Conservation (phyloP, 1,140 invertebrate species). For the Bombus difficillimus region DNA sequence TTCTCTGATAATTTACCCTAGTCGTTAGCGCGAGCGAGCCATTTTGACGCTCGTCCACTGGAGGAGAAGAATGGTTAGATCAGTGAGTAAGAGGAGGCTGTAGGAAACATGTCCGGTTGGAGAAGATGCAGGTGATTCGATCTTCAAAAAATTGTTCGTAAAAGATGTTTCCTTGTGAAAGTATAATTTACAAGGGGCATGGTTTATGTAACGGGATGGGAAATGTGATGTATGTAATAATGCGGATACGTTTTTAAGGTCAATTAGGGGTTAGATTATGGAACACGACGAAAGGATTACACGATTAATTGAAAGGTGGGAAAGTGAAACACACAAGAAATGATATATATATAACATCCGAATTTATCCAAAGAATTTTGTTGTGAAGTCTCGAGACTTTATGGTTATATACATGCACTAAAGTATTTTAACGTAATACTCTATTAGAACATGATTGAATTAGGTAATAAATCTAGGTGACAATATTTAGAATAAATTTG, state of each 20-base stretch:
- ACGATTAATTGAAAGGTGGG: background rate
- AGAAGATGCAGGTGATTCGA: background rate
- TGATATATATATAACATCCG: background rate
- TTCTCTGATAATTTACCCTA: slow-evolving; percentile 46
- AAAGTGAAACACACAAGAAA: no score
- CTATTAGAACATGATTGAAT: no score
- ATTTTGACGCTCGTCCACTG: background rate
- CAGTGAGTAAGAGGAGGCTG: background rate
- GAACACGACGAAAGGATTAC: background rate
- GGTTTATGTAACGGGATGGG: no score
- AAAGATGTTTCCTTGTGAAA: background rate
- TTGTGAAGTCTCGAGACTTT: no score
- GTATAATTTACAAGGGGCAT: background rate
- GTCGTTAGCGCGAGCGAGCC: slow-evolving; percentile 30
- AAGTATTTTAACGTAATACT: no score
- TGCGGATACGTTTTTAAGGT: background rate
- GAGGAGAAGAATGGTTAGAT: background rate
- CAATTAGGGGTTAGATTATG: background rate
- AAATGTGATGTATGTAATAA: no score
- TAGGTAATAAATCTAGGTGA: background rate
- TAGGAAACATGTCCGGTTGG: background rate
- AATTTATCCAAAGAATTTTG: no score
- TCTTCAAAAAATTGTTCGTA: background rate
- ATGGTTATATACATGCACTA: no score
- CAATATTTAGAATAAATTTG: background rate